Evolutionary conservation across 2,888 invertebrate genomes (phyloP), one percentile per base, ranked within the genome.

Genomic region (Lasioglossum leucozonium): DNA sequence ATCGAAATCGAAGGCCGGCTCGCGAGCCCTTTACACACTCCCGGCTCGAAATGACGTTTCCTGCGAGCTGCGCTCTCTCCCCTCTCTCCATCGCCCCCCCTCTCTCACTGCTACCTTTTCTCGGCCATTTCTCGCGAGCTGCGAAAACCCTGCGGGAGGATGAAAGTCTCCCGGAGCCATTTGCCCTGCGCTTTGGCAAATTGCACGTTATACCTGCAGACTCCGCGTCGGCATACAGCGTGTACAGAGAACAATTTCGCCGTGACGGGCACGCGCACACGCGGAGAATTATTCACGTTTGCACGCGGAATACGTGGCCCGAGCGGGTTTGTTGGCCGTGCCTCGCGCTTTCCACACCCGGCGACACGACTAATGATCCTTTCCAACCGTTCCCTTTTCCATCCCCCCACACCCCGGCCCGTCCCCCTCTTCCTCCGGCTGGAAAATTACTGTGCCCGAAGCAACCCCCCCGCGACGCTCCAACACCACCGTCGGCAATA

Each of bases 151-250:
- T 13, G 51, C 79, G 26, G 71, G 76, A 82, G 76, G 83, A 79
- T 78, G 81, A 84, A 84, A 88, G 85, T 87, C 80, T 74, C 85
- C 77, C 77, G 77, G 40, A 85, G 88, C 87, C 82, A 84, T 88
- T 84, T 86, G 84, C 89, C 58, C 75, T 77, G 62, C 79, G 87
- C 85, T 77, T 88, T 83, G 67, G 80, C 69, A 84, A 87, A 84
- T 82, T 85, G 83, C 81, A 74, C 76, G 86, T 51, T 83, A 83
- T 42, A 72, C 86, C 72, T 58, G 73, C 51, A 77, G 79, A 55
- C 62, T 71, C 73, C 44, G 5, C 77, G 86, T 77, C 76, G 73
- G 65, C n/a, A 18, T 58, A 55, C 65, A 37, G 71, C n/a, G 44
- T 72, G 77, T 79, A 79, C 83, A 81, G 81, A 79, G 87, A 78